phyloP scores from a whole-genome alignment of 1,140 invertebrate genomes.

The Scaptomyza graminum region DNA sequence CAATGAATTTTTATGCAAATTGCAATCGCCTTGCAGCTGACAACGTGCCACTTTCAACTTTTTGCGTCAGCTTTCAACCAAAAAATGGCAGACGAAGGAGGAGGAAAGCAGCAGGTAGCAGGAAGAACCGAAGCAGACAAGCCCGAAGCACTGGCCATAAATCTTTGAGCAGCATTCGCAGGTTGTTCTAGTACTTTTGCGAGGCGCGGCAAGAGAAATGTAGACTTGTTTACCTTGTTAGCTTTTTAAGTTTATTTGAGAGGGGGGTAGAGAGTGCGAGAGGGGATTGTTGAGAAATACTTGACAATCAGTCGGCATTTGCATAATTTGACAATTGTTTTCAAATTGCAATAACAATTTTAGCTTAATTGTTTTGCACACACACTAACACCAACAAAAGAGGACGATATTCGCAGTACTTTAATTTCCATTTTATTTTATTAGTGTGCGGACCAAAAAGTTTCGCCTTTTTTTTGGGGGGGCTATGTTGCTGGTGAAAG shows the following conservation, averaged over 20 bases:
- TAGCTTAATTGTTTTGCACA: conserved; percentile 82
- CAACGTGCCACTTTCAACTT: conserved; percentile 65
- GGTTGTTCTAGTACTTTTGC: conserved; percentile 22
- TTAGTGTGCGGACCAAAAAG: conserved; percentile 69
- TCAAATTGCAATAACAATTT: conserved; percentile 83
- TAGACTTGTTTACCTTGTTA: conserved; percentile 73
- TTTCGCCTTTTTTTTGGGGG: conserved; percentile 22
- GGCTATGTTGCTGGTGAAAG: background rate
- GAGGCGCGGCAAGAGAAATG: background rate
- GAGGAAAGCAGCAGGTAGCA: too few relatives aligned
- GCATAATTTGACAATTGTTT: conserved; percentile 83
- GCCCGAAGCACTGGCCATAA: conserved; percentile 62
- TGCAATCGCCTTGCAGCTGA: conserved; percentile 77
- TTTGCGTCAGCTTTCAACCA: conserved; percentile 31
- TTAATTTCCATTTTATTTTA: conserved; percentile 80
- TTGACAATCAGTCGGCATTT: conserved; percentile 77
- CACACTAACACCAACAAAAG: conserved; percentile 7
- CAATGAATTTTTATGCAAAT: conserved; percentile 83
- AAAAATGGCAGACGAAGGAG: background rate
- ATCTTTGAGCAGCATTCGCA: conserved; percentile 69
- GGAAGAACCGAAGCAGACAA: background rate
- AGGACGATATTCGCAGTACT: conserved; percentile 58
- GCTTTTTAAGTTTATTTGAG: conserved; percentile 14
- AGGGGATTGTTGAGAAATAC: conserved; percentile 57
- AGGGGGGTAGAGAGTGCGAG: background rate